Evolutionary conservation across 2,113 vertebrate species (phyloP).

Genomic region (Amazona guildingii): DNA sequence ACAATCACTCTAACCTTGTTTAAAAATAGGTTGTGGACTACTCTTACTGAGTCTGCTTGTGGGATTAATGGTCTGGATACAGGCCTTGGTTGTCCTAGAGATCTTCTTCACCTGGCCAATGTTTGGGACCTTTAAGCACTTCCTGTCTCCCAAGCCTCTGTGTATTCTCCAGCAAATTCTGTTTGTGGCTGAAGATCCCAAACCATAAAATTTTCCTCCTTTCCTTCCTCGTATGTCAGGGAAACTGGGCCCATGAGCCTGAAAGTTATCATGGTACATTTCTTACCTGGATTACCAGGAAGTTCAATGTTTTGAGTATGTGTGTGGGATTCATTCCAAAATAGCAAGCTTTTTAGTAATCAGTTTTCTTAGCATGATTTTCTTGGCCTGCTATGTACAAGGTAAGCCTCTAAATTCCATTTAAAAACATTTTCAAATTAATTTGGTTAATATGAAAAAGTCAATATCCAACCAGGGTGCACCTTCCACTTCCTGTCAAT

Average conservation of each 20-base stretch:
- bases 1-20: not conserved
- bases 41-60: not conserved
- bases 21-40: not conserved
- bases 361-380: not conserved
- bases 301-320: not conserved
- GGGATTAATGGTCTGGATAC: not conserved
- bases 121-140: not conserved
- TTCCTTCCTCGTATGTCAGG: not conserved
- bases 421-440: not conserved
- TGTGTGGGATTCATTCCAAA: fast-evolving
- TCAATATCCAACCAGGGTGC: not conserved
- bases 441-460: not conserved
- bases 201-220: not conserved
- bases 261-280: not conserved
- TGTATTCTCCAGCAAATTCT: not conserved
- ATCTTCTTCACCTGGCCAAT: not conserved
- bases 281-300: not conserved
- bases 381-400: not conserved
- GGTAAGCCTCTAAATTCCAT: not conserved
- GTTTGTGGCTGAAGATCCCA: not conserved
- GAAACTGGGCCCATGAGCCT: not conserved
- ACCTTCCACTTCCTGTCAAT: not conserved
- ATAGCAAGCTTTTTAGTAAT: not conserved
- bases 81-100: not conserved
- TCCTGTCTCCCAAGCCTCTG: not conserved